These are phyloP conservation scores for Leptosomus discolor DNA, from an alignment of 2,113 vertebrate genomes.

Conservation along the genomic window DNA sequence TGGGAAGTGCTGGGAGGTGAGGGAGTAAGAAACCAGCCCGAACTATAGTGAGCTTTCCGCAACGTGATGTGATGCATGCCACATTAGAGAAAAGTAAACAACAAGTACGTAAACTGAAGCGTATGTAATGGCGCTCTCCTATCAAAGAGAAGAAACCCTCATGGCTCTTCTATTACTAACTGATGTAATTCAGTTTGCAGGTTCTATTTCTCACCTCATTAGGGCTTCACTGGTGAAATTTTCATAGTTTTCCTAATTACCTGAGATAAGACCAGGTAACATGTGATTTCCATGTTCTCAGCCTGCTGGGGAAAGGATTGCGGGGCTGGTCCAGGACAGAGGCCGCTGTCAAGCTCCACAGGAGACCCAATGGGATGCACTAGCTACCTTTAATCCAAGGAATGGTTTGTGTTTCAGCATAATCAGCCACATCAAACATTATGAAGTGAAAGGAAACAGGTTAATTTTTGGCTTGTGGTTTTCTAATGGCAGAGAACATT, in stretches of 20 bases:
- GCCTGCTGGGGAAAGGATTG: accelerated
- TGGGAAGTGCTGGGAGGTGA: neutral
- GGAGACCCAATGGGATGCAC: neutral
- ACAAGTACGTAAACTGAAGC: neutral
- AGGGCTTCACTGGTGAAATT: neutral
- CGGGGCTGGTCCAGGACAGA: neutral
- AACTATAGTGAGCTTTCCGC: neutral
- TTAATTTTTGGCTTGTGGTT: neutral
- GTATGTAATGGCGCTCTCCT: neutral
- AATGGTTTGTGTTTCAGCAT: neutral
- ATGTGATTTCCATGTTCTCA: neutral
- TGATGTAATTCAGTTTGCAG: neutral
- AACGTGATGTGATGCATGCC: neutral
- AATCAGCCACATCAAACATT: neutral
- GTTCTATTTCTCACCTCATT: neutral
- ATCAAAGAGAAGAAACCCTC: neutral
- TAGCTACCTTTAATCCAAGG: neutral
- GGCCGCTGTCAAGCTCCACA: neutral
- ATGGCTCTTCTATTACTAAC: neutral
- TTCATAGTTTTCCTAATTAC: neutral
- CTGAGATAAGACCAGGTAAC: neutral
- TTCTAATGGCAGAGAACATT: neutral
- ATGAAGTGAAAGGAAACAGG: neutral
- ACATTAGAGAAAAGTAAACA: neutral
- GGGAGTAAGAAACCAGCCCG: neutral